These are phyloP conservation scores for Paramormyrops hopkinsi DNA, from an alignment of 2,797 vertebrate species.

Conservation along the genomic window DNA sequence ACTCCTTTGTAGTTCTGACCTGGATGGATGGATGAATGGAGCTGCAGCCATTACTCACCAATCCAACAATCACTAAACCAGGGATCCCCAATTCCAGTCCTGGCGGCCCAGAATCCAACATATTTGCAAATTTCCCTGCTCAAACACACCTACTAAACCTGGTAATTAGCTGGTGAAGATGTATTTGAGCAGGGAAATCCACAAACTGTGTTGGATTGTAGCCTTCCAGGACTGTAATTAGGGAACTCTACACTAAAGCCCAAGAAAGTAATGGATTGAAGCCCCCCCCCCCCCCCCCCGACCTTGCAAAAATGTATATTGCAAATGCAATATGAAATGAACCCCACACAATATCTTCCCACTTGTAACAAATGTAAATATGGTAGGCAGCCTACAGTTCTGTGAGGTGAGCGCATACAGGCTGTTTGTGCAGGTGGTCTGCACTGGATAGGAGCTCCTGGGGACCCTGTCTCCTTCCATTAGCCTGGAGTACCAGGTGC, in stretches of 20 bases:
- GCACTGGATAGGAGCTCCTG: neutral
- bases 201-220: neutral
- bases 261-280: neutral
- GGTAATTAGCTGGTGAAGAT: neutral
- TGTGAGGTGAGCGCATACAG: neutral
- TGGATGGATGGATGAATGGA: neutral
- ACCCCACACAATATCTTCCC: neutral
- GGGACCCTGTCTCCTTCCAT: conserved; percentile 1
- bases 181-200: neutral
- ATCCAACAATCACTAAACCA: neutral
- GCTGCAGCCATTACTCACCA: neutral
- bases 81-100: neutral
- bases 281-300: neutral
- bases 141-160: neutral
- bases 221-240: neutral
- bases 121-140: neutral
- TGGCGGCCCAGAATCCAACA: neutral
- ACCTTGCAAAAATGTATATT: neutral
- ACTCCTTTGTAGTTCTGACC: neutral
- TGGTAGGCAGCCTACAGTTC: neutral
- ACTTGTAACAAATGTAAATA: neutral
- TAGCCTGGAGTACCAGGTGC: conserved; percentile 3
- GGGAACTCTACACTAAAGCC: neutral
- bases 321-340: neutral
- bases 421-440: neutral